Base-by-base conservation (phyloP, 2,113 vertebrate species). In the Cathartes aura region DNA sequence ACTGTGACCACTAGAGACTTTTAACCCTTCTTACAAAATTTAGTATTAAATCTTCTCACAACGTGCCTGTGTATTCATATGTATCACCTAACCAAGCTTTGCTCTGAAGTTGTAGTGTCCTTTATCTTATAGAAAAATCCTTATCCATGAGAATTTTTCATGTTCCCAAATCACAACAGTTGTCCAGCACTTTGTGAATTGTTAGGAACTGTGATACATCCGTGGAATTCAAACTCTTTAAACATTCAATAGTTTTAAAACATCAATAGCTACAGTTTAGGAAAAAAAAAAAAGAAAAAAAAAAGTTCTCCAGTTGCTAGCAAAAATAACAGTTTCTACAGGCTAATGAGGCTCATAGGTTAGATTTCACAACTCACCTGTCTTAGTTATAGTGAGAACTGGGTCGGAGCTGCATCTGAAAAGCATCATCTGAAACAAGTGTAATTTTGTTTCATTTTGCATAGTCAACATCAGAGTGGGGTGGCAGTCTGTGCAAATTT, bases 241-340 rank as follows among this genome's bases (percentile, higher is more conserved):
- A 79, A 6, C 8, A 38, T 56, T 64, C 6, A 16, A 1, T 12
- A 27, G 4, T n/a, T 76, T 56, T n/a, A 18, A 42, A 79, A 80
- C 8, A 34, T 29, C 6, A 38, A 19, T 47, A 34, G 29, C 45
- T 74, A 50, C 7, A 24, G 3, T 62, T 74, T 22, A 4, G 19
- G 5, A 14, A 7, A 5, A 36, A 14, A 17, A 3, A 17, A 4
- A 3, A 8, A 6, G 4, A 22, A 48, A 20, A 17, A 18, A 2
- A 18, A 17, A 19, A 1, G 0, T 48, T 82, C 42, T 80, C 16
- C 8, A 60, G 4, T 60, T 85, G 11, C 21, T 71, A 32, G 17
- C 26, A 76, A 38, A 91, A 79, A 15, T 12, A 67, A 9, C 6
- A 47, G 2, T 12, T 92, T 83, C 84, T 90, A 21, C 9, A 68